Conservation (phyloP, 1,140 invertebrate genomes). For the Drosophila tani region DNA sequence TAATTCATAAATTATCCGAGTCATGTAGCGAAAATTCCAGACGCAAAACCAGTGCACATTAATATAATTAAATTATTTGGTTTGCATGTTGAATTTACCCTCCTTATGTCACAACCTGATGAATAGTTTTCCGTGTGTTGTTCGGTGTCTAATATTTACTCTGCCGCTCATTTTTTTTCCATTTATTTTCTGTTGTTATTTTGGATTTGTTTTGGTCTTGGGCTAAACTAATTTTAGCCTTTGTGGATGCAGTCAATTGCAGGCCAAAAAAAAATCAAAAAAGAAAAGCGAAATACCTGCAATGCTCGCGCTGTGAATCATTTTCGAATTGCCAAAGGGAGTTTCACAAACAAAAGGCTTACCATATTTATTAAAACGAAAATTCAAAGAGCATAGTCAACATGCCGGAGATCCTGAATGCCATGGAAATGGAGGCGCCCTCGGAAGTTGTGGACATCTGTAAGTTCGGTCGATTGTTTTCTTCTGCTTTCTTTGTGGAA, state of each 20-base stretch:
- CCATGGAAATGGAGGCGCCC: conserved; percentile 42
- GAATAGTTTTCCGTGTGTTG: conserved; percentile 6
- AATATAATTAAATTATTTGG: neutral
- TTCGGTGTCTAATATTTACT: conserved; percentile 11
- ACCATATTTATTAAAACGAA: neutral
- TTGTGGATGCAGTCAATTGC: conserved; percentile 31
- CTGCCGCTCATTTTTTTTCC: neutral
- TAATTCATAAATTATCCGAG: neutral
- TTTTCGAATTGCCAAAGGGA: neutral
- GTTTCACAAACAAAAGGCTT: neutral
- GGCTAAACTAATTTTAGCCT: conserved; percentile 44
- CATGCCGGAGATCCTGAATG: conserved; percentile 36
- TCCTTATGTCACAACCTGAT: conserved; percentile 7
- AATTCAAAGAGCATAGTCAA: neutral
- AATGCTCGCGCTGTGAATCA: conserved; percentile 23
- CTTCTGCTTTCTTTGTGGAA: too few species aligned
- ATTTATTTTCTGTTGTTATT: conserved; percentile 34
- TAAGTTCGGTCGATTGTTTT: conserved; percentile 9
- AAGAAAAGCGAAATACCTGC: conserved; percentile 5
- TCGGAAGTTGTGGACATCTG: conserved; percentile 31
- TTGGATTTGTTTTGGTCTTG: conserved; percentile 24
- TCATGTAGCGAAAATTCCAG: neutral
- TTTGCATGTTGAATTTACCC: neutral
- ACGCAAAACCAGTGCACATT: neutral
- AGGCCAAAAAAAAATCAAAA: neutral